A percentile compares a stretch with the other conserved stretches of the same genome.
phyloP scores from a whole-genome alignment of 2,888 invertebrate genomes.

The Prosapia bicincta region DNA sequence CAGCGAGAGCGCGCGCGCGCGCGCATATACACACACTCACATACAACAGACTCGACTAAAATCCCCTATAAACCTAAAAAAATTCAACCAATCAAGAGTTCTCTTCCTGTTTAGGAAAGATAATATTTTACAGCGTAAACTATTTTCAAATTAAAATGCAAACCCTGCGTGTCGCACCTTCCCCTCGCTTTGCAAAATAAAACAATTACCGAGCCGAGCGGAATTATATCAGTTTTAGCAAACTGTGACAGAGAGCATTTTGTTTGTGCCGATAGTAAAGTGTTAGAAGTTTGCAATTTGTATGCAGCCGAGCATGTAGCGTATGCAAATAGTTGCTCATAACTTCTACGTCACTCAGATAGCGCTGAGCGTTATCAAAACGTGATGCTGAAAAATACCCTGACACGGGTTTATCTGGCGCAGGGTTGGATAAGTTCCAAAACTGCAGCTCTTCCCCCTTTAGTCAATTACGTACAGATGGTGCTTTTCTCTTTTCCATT shows the following conservation, averaged over 20 bases:
- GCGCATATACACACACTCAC: too few relatives aligned
- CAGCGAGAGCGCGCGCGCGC: too few relatives aligned
- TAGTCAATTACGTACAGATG: neutral
- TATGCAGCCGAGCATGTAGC: neutral
- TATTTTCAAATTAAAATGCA: neutral
- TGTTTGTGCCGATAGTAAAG: neutral
- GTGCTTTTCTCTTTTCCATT: neutral
- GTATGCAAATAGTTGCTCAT: neutral
- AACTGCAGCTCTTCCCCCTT: neutral
- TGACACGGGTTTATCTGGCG: neutral
- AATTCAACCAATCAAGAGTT: too few relatives aligned
- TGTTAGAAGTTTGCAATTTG: neutral
- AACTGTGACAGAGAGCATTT: neutral
- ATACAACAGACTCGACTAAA: too few relatives aligned
- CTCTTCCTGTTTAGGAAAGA: too few relatives aligned
- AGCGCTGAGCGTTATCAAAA: neutral
- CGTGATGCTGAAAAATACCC: neutral
- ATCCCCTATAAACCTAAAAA: too few relatives aligned
- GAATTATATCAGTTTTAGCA: neutral
- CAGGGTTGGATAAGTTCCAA: neutral
- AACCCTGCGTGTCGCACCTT: too few relatives aligned
- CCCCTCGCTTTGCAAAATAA: neutral
- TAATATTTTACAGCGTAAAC: neutral
- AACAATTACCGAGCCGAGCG: neutral
- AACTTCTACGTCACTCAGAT: neutral